Evolutionary conservation across 2,113 vertebrate species (phyloP), one percentile per base, ranked within the genome.

Genomic region (Rana temporaria): DNA sequence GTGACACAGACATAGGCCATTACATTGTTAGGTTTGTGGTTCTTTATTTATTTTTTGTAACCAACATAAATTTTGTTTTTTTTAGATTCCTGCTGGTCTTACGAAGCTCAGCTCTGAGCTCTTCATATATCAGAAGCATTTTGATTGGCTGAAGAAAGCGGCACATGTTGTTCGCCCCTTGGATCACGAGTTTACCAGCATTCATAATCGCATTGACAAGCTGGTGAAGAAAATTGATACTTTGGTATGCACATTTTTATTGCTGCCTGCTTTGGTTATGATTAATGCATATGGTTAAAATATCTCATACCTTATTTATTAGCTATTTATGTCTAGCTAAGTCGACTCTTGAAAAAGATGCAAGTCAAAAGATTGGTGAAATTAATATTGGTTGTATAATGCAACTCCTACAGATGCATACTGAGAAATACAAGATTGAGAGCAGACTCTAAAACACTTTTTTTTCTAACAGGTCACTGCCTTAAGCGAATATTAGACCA

Each of bases 91-190:
- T 11, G 78, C 65, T 6, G 85, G 84, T 38, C 83, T 87, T 26
- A 48, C 68, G 14, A 84, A 84, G 20, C 85, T 86, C 48, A 85
- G 77, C 16, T 75, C 73, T 1, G 86, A 87, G 65, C 69, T 87
- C 52, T 84, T 84, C 18, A 77, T 79, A 32, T 87, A 87, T 63
- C 86, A 87, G 30, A 82, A 82, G 26, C 86, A 87, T 22, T 82
- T 87, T 76, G 86, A 87, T 11, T 87, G 86, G 86, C 84, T 87
- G 34, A 84, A 77, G 24, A 83, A 83, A 30, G 80, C 85, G 4
- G 85, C 79, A 0, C 64, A 79, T 0, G 34, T 78, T 24, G 24
- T 85, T 22, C 73, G 84, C 2, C 83, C 83, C 26, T 82, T 85
- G 68, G 86, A 87, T 34, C 85, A 82, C 15, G 86, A 87, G 48